phyloP scores from a whole-genome alignment of 1,140 invertebrate genomes.

The Aphis craccivora region DNA sequence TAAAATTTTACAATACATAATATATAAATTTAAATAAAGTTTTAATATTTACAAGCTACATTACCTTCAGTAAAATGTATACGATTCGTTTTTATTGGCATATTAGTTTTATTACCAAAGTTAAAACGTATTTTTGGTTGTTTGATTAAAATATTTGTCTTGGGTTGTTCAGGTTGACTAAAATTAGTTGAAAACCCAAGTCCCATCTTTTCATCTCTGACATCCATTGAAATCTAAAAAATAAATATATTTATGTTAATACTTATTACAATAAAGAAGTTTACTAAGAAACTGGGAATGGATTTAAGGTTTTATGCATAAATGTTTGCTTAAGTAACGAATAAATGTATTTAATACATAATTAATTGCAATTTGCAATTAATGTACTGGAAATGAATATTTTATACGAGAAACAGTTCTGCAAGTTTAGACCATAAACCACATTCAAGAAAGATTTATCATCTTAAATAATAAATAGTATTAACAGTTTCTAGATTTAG shows the following conservation, averaged over 20 bases:
- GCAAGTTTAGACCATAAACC: constrained; percentile 24
- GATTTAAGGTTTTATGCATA: neutral
- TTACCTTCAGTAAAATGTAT: constrained; percentile 53
- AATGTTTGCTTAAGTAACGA: neutral
- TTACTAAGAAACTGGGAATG: neutral
- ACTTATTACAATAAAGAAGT: neutral
- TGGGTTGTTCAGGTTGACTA: constrained; percentile 6
- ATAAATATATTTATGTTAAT: neutral
- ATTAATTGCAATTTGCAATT: neutral
- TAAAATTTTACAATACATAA: neutral
- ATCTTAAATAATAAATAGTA: neutral
- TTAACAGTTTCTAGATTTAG: too few relatives aligned
- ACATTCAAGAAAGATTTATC: neutral
- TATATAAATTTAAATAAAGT: neutral
- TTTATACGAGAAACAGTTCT: neutral
- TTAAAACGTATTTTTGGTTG: constrained; percentile 48
- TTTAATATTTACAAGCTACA: neutral
- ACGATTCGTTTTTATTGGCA: constrained; percentile 53
- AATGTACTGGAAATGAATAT: constrained; percentile 34
- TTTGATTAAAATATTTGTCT: constrained; percentile 2
- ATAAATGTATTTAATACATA: neutral
- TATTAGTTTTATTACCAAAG: constrained; percentile 42
- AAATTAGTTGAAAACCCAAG: constrained; percentile 24
- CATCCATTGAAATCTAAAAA: constrained; percentile 45
- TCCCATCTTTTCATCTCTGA: constrained; percentile 47